A percentile compares a stretch with the other conserved stretches of the same genome.
phyloP scores from a whole-genome alignment of 2,113 vertebrate genomes.

The Tupaia tana region DNA sequence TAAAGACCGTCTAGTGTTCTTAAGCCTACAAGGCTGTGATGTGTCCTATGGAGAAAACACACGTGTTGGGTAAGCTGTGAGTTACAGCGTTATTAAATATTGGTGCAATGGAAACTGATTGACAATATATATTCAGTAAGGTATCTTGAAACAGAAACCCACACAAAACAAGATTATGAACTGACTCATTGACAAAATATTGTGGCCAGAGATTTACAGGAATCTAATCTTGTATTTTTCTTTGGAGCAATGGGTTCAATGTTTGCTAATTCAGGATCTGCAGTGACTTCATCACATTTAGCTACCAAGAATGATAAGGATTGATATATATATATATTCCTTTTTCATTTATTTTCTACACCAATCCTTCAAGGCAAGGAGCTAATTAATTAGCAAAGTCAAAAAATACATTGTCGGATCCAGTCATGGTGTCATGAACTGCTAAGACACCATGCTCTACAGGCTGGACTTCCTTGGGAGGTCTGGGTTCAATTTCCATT shows the following conservation, averaged over 20 bases:
- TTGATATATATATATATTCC: not conserved
- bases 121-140: not conserved
- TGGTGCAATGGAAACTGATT: not conserved
- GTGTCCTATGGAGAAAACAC: not conserved
- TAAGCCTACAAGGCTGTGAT: not conserved
- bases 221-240: not conserved
- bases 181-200: not conserved
- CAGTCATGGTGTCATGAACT: no score
- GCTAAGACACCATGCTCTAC: no score
- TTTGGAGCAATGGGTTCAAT: not conserved
- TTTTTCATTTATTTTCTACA: slow-evolving; percentile 27
- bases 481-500: no score
- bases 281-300: not conserved
- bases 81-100: not conserved
- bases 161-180: not conserved
- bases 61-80: not conserved
- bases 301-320: not conserved
- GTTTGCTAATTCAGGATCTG: not conserved
- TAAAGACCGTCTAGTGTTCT: not conserved
- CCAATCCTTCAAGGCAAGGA: not conserved
- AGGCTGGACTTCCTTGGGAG: no score
- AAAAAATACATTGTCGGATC: not conserved
- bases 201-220: not conserved
- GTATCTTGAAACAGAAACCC: not conserved
- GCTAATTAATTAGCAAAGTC: not conserved